Evolutionary conservation across 2,113 vertebrate species (phyloP), one percentile per base, ranked within the genome.

Genomic region (Nycticorax nycticorax): DNA sequence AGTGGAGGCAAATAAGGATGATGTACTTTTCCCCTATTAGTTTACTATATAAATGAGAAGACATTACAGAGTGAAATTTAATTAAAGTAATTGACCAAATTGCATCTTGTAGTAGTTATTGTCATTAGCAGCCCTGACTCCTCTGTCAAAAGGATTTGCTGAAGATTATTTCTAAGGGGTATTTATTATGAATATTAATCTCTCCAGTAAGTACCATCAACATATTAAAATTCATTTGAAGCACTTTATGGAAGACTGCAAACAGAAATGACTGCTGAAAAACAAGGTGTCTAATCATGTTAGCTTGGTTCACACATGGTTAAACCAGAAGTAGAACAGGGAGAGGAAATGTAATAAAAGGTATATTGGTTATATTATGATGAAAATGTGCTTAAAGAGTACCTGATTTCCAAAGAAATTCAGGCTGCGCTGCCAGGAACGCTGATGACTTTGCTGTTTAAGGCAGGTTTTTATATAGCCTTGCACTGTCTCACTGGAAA

Each of bases 41-140:
- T 97, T 98, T 98, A 98, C 98, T 98, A 80, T 98, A 98, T 97
- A 98, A 98, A 99, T 98, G 98, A 98, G 98, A 98, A 97, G 98
- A 97, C 98, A 98, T 98, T 98, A 97, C 97, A 95, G 92, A 97
- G 97, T 95, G 97, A 98, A 98, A 98, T 99, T 98, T 99, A 98
- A 99, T 99, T 99, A 98, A 98, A 98, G 98, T 98, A 99, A 99
- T 99, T 98, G 99, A 99, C 99, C 97, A 97, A 96, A 98, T 98
- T 98, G 98, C 99, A 98, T 99, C 99, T 99, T 98, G 97, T 98
- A 98, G 98, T 98, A 97, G 96, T 98, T 98, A 98, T 98, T 98
- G 98, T 98, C 94, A 96, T 99, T 99, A 98, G 97, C 95, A 98
- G 94, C 97, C 97, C 96, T 98, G 98, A 99, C 98, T 98, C 98